A percentile compares a stretch with the other conserved stretches of the same genome.
Evolutionary conservation across 2,888 invertebrate species (phyloP).

Genomic region (Drosophila neonasuta): DNA sequence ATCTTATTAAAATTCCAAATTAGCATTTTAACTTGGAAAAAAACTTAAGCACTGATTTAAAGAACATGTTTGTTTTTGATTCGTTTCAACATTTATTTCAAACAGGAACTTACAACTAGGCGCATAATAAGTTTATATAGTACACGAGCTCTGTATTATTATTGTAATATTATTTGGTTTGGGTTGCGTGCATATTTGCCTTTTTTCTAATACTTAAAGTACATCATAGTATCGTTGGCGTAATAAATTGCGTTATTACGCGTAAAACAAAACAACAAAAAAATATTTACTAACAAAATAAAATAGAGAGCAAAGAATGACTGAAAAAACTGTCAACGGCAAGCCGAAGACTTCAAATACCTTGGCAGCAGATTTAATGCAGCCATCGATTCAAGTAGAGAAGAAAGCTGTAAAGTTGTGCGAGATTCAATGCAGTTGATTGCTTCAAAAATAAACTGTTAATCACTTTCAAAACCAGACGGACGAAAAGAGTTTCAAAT

Average conservation of each 20-base stretch:
- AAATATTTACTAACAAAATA: background rate
- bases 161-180: slow-evolving; percentile 26
- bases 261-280: slow-evolving; percentile 15
- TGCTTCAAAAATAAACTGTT: no score
- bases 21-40: no score
- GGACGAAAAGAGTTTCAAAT: background rate
- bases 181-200: slow-evolving; percentile 27
- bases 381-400: background rate
- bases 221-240: slow-evolving; percentile 31
- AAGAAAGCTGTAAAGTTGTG: no score
- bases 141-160: slow-evolving; percentile 28
- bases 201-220: slow-evolving; percentile 47
- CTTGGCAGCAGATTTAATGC: background rate
- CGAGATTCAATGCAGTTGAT: no score
- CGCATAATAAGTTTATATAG: slow-evolving; percentile 44
- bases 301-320: background rate
- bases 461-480: no score
- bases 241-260: slow-evolving; percentile 33
- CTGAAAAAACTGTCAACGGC: background rate
- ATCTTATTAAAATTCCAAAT: no score
- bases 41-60: no score
- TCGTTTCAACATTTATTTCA: slow-evolving; percentile 70
- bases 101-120: slow-evolving; percentile 73
- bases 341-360: background rate
- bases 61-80: background rate